A percentile compares a stretch with the other conserved stretches of the same genome.
These are phyloP conservation scores for Megamerina dolium DNA, from an alignment of 2,888 invertebrate species.

Conservation along the genomic window DNA sequence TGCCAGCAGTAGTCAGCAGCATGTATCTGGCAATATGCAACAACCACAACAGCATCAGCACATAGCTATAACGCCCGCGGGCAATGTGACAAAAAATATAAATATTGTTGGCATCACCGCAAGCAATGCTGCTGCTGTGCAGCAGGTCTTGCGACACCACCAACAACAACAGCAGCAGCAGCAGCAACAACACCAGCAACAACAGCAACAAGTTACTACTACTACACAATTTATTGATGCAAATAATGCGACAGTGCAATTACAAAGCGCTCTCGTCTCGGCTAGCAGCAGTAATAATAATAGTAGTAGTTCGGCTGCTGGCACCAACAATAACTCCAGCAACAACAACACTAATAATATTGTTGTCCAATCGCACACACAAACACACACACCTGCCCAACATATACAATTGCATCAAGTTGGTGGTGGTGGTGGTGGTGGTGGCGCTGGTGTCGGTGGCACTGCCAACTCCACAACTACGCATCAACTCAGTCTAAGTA, in stretches of 20 bases:
- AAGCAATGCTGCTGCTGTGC: slow-evolving; percentile 35
- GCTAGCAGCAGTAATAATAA: slow-evolving; percentile 11
- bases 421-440: slow-evolving; percentile 22
- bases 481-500: slow-evolving; percentile 45
- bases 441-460: slow-evolving; percentile 10
- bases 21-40: slow-evolving; percentile 9
- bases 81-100: slow-evolving; percentile 29
- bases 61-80: slow-evolving; percentile 23
- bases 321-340: too few species aligned
- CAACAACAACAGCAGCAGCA: slow-evolving; percentile 37
- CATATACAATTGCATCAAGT: slow-evolving; percentile 36
- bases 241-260: slow-evolving; percentile 31
- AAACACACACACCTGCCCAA: slow-evolving; percentile 18
- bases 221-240: slow-evolving; percentile 33
- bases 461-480: slow-evolving; percentile 29
- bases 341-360: slow-evolving; percentile 14
- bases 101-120: slow-evolving; percentile 38
- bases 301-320: slow-evolving; percentile 12
- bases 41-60: slow-evolving; percentile 27
- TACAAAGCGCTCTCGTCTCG: slow-evolving; percentile 28
- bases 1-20: slow-evolving; percentile 15
- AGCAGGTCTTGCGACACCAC: slow-evolving; percentile 38
- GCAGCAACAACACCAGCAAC: slow-evolving; percentile 26
- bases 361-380: slow-evolving; percentile 13
- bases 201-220: slow-evolving; percentile 21